These are phyloP conservation scores for Lampropteryx suffumata DNA, from an alignment of 2,888 invertebrate species.

Conservation along the genomic window DNA sequence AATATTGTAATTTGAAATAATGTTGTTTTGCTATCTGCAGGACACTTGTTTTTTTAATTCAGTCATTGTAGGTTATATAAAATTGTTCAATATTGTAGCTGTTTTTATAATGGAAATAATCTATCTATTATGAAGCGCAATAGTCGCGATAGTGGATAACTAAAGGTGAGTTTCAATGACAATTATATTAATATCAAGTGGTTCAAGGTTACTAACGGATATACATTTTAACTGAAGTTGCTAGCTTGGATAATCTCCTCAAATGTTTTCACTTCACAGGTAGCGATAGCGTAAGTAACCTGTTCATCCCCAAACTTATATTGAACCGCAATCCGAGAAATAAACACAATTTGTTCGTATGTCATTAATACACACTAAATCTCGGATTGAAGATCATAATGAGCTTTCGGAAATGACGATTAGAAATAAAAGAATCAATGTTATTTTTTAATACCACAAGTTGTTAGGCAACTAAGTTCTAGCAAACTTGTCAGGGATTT, in stretches of 20 bases:
- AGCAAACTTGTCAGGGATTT: conserved; percentile 4
- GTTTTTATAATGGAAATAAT: neutral
- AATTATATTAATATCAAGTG: conserved; percentile 54
- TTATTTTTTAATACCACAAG: conserved; percentile 5
- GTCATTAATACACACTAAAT: neutral
- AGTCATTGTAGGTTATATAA: conserved; percentile 18
- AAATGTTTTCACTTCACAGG: conserved; percentile 6
- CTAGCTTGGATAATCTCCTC: conserved; percentile 39
- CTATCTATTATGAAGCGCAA: conserved; percentile 36
- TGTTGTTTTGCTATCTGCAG: conserved; percentile 2
- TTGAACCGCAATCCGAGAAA: conserved; percentile 4
- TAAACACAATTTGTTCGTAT: neutral
- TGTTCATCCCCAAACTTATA: neutral
- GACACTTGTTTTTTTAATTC: conserved; percentile 11
- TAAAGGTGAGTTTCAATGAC: conserved; percentile 57
- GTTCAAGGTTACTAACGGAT: conserved; percentile 51
- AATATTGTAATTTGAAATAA: conserved; percentile 3
- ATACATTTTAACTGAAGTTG: conserved; percentile 46
- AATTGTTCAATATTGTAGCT: neutral
- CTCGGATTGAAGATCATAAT: neutral
- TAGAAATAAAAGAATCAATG: conserved; percentile 5
- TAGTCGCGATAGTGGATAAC: conserved; percentile 47
- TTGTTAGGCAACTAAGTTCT: conserved; percentile 10
- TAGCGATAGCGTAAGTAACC: conserved; percentile 14
- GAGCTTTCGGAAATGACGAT: neutral